Percentiles rank a stretch among this genome's conserved stretches.
phyloP scores from a whole-genome alignment of 2,888 invertebrate species.

The Coelinius sp. region DNA sequence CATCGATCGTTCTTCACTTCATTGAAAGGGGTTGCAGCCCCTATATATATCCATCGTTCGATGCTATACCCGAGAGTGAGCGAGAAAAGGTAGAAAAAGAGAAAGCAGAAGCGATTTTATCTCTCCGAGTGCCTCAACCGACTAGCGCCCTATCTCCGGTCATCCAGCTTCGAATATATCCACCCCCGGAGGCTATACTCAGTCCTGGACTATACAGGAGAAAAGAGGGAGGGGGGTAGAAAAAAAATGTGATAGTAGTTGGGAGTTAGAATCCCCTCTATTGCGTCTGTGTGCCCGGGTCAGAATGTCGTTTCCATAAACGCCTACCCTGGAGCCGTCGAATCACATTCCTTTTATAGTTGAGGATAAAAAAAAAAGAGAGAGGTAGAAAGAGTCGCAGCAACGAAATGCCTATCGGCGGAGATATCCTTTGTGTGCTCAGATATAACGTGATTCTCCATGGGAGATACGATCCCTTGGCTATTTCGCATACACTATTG shows the following conservation, averaged over 20 bases:
- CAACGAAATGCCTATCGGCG: slow-evolving; percentile 37
- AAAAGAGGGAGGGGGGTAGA: slow-evolving; percentile 4
- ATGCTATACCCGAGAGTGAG: not conserved
- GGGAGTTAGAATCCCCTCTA: slow-evolving; percentile 1
- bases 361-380: slow-evolving; percentile 2
- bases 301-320: slow-evolving; percentile 39
- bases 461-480: slow-evolving; percentile 38
- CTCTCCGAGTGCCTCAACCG: slow-evolving; percentile 42
- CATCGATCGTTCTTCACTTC: slow-evolving; percentile 39
- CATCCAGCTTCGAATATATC: slow-evolving; percentile 43
- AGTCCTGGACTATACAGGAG: slow-evolving; percentile 9
- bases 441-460: slow-evolving; percentile 7
- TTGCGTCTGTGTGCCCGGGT: slow-evolving; percentile 17
- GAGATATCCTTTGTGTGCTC: slow-evolving; percentile 35
- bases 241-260: slow-evolving; percentile 31
- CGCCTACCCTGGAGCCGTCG: slow-evolving; percentile 24
- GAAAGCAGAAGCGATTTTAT: slow-evolving; percentile 29
- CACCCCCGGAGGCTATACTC: slow-evolving; percentile 28
- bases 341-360: slow-evolving; percentile 18
- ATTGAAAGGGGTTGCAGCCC: slow-evolving; percentile 39
- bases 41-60: slow-evolving; percentile 19
- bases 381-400: slow-evolving; percentile 22
- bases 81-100: not conserved
- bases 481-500: slow-evolving; percentile 5
- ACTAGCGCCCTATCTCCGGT: slow-evolving; percentile 38